phyloP scores from a whole-genome alignment of 2,113 vertebrate genomes.

The Eolophus roseicapilla region DNA sequence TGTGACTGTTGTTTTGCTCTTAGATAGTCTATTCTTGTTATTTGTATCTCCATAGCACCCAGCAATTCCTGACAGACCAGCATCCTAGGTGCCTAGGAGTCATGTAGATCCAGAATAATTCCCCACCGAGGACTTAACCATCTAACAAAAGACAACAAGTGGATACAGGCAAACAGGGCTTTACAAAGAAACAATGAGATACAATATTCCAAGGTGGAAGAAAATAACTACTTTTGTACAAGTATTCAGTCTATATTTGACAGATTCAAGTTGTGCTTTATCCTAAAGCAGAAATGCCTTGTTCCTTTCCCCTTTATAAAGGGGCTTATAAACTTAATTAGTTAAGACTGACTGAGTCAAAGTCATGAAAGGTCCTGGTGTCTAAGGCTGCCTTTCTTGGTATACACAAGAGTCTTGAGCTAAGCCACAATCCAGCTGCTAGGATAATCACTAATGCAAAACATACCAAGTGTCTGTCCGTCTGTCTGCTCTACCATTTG shows the following conservation, averaged over 20 bases:
- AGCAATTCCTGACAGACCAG: not conserved
- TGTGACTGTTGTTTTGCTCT: not conserved
- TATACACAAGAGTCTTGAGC: not conserved
- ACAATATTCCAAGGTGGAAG: not conserved
- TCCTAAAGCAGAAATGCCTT: slow-evolving; percentile 14
- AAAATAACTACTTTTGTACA: not conserved
- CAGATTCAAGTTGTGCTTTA: slow-evolving; percentile 5
- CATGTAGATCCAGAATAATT: not conserved
- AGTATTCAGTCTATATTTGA: not conserved
- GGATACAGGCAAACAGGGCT: not conserved
- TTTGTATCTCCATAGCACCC: not conserved
- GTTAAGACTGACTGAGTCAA: not conserved
- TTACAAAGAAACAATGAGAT: not conserved
- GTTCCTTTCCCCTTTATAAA: not conserved
- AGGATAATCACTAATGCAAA: not conserved
- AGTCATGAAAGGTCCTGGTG: not conserved
- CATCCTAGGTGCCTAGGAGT: not conserved
- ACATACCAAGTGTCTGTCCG: not conserved
- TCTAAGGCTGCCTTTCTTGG: not conserved
- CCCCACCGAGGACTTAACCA: not conserved
- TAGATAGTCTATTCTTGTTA: not conserved
- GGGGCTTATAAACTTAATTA: not conserved
- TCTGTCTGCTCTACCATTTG: not conserved
- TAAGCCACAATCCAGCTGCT: not conserved
- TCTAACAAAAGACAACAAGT: not conserved